Evolutionary conservation across 2,888 invertebrate genomes (phyloP).

Genomic region (Drosophila kambysellisi): DNA sequence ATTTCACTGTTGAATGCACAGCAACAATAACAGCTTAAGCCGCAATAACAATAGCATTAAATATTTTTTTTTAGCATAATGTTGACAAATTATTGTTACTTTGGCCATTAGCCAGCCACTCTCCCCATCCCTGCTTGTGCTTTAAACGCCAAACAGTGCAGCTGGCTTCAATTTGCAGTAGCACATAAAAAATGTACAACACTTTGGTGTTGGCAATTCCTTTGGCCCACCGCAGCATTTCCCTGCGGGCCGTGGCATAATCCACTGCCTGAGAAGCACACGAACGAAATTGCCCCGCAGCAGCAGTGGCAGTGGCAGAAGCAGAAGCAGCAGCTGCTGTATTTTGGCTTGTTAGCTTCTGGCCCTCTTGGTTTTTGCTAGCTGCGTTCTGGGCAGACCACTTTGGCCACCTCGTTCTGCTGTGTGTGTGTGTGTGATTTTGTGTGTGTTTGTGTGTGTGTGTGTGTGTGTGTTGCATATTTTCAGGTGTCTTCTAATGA

Average conservation of each 20-base stretch:
- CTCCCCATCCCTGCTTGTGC: background rate
- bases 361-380: conserved; percentile 25
- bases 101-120: conserved; percentile 45
- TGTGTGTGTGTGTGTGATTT: background rate
- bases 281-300: conserved; percentile 44
- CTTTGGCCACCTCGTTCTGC: conserved; percentile 40
- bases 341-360: conserved; percentile 40
- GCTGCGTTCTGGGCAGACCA: conserved; percentile 37
- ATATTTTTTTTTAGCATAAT: conserved; percentile 35
- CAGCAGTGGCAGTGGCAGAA: conserved; percentile 29
- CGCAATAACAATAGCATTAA: conserved; percentile 42
- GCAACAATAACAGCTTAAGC: conserved; percentile 9
- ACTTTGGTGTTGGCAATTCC: conserved; percentile 44
- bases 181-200: conserved; percentile 73
- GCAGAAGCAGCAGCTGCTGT: conserved; percentile 43
- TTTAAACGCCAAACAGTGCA: conserved; percentile 47
- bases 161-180: conserved; percentile 70
- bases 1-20: conserved; percentile 32
- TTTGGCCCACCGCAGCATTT: conserved; percentile 15
- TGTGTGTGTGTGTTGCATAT: conserved; percentile 42
- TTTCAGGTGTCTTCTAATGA: conserved; percentile 72
- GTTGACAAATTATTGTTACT: conserved; percentile 61
- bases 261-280: conserved; percentile 29
- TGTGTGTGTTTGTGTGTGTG: background rate
- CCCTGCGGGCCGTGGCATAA: conserved; percentile 29